Percentiles rank a stretch among this genome's conserved stretches.
Evolutionary conservation across 2,113 vertebrate species (phyloP).

Genomic region (Varanus komodoensis): DNA sequence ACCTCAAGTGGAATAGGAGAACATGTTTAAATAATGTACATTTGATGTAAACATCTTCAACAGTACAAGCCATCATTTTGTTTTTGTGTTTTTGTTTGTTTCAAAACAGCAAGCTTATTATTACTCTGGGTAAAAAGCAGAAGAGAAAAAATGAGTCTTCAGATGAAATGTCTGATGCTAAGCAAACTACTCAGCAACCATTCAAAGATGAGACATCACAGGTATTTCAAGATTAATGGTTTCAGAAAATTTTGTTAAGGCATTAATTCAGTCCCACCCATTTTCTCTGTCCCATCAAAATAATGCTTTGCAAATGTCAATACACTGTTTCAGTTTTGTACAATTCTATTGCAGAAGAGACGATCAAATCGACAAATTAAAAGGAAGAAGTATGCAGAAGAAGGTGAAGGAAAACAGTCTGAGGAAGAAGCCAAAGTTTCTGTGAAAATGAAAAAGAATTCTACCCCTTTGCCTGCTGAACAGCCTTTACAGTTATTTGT

Average conservation of each 20-base stretch:
- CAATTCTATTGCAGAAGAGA: constrained; percentile 85
- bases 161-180: constrained; percentile 91
- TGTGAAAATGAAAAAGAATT: constrained; percentile 89
- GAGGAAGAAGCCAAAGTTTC: constrained; percentile 93
- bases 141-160: constrained; percentile 95
- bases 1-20: neutral
- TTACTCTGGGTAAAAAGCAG: constrained; percentile 96
- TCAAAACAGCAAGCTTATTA: constrained; percentile 91
- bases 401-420: constrained; percentile 90
- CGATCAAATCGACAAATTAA: constrained; percentile 98
- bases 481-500: constrained; percentile 95
- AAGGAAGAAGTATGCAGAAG: constrained; percentile 95
- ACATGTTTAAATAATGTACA: neutral
- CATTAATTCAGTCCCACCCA: neutral
- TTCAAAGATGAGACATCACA: constrained; percentile 88
- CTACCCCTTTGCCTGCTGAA: constrained; percentile 79
- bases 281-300: neutral
- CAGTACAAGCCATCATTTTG: too few relatives aligned
- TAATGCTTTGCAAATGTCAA: neutral
- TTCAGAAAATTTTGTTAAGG: fast-evolving
- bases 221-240: constrained; percentile 50
- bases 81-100: constrained; percentile 5
- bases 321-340: neutral
- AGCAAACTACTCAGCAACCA: constrained; percentile 81
- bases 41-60: neutral